Conservation (phyloP, 2,797 vertebrate genomes). For the Rachycentron canadum region DNA sequence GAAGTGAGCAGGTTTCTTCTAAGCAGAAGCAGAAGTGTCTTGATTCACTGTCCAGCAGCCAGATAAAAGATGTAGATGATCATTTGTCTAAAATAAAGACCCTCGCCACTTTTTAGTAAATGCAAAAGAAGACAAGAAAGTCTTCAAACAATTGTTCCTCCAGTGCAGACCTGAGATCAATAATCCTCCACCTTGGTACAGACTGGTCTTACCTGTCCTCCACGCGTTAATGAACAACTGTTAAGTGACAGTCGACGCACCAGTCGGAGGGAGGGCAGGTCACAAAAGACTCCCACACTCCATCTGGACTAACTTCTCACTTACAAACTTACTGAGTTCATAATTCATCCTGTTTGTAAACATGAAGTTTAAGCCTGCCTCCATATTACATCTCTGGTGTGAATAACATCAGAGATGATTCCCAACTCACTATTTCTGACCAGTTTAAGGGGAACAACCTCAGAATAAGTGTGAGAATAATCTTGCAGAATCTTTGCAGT, state of each 20-base stretch:
- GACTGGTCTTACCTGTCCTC: conserved; percentile 55
- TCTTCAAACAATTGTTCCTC: conserved; percentile 16
- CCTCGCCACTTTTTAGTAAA: not conserved
- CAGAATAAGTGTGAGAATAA: not conserved
- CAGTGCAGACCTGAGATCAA: conserved; percentile 41
- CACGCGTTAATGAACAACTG: conserved; percentile 85
- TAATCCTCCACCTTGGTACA: conserved; percentile 48
- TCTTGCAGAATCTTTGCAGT: not conserved
- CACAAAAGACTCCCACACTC: conserved; percentile 55
- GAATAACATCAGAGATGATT: not conserved
- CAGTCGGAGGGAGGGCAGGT: conserved; percentile 39
- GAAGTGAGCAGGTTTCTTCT: conserved; percentile 22
- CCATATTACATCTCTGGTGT: not conserved
- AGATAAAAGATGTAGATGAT: conserved; percentile 13
- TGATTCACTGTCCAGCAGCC: conserved; percentile 26
- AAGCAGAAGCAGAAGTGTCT: conserved; percentile 36
- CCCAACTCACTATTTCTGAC: not conserved
- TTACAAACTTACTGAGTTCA: conserved; percentile 1
- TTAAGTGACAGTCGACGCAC: conserved; percentile 37
- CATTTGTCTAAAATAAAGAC: not conserved
- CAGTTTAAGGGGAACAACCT: not conserved
- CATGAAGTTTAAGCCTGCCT: not conserved
- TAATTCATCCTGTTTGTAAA: conserved; percentile 48
- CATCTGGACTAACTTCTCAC: conserved; percentile 29
- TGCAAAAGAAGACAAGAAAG: conserved; percentile 9